These are phyloP conservation scores for Bathynomus jamesi DNA, from an alignment of 1,140 invertebrate genomes.

Conservation along the genomic window DNA sequence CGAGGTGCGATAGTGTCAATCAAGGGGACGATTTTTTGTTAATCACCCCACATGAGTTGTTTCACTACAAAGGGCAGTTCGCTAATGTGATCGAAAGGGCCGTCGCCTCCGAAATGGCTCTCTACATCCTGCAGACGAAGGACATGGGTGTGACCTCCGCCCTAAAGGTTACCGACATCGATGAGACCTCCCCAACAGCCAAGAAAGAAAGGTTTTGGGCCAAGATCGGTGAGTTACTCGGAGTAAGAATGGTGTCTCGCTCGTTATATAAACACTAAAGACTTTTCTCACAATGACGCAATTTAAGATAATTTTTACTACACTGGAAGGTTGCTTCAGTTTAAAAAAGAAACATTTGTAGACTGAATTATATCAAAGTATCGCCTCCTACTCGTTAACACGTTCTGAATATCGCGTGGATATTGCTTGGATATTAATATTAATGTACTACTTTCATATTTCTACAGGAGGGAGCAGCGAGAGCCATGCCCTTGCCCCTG, in stretches of 20 bases:
- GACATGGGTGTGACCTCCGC: constrained; percentile 70
- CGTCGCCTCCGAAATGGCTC: constrained; percentile 65
- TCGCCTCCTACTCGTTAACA: too few relatives aligned
- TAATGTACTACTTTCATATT: too few relatives aligned
- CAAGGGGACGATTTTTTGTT: constrained; percentile 81
- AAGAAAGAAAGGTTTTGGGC: constrained; percentile 34
- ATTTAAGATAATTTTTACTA: too few relatives aligned
- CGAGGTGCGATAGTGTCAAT: constrained; percentile 65
- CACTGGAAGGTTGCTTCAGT: too few relatives aligned
- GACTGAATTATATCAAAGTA: too few relatives aligned
- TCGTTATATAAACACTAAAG: too few relatives aligned
- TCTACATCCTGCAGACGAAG: constrained; percentile 66
- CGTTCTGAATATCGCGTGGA: too few relatives aligned
- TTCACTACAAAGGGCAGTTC: constrained; percentile 72
- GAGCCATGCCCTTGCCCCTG: constrained; percentile 50
- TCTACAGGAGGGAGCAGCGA: constrained; percentile 17
- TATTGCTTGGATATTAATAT: too few relatives aligned
- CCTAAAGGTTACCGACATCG: constrained; percentile 44
- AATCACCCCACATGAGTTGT: constrained; percentile 65
- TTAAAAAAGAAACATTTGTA: too few relatives aligned
- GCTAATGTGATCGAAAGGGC: constrained; percentile 85
- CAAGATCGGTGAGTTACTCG: constrained; percentile 25
- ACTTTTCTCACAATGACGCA: too few relatives aligned
- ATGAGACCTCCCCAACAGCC: constrained; percentile 50
- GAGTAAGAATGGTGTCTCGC: too few relatives aligned